Evolutionary conservation across 2,888 invertebrate species (phyloP), one percentile per base, ranked within the genome.

Genomic region (Lagria hirta): DNA sequence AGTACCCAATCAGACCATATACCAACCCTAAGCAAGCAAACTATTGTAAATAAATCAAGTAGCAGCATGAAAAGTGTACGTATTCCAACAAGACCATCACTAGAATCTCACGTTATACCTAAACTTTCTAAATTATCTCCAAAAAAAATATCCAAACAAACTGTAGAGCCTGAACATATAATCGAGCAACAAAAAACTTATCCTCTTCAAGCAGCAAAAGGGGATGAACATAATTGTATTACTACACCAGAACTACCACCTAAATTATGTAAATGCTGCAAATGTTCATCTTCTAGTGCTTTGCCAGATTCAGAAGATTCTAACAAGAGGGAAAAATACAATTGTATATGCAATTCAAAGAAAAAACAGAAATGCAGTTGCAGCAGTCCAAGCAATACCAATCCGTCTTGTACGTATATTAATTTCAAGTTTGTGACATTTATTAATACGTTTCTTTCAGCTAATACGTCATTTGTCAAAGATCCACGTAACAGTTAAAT

Each of bases 191-290:
- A 14, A 7, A 14, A 29, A 14, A 12, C 29, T 29, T 4, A n/a
- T n/a, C n/a, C n/a, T n/a, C n/a, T 7, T 5, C 15, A 32, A 21
- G 11, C 2, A 18, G 18, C n/a, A 5, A 18, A 30, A 26, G 20
- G 20, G 2, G 34, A 42, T 11, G 42, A 42, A 23, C 42, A 42
- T 8, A 27, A 30, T 5, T 36, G 36, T 11, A 36, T 43, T 11
- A 20, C 36, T 4, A 17, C 37, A 3, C 30, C 36, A 3, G 43
- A 43, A 20, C 36, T 32, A n/a, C 34, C 28, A 6, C 10, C 20
- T 10, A 16, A 24, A 27, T 7, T 2, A 8, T 5, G 7, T 4
- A 16, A 13, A 1, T 22, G 7, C 8, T 41, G 41, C 11, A 41
- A 20, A 33, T 41, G 41, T 16, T 41, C 5, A 4, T 26, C 35